Percentiles rank a stretch among this genome's conserved stretches.
phyloP scores from a whole-genome alignment of 2,113 vertebrate genomes.

The Laticauda laticaudata region DNA sequence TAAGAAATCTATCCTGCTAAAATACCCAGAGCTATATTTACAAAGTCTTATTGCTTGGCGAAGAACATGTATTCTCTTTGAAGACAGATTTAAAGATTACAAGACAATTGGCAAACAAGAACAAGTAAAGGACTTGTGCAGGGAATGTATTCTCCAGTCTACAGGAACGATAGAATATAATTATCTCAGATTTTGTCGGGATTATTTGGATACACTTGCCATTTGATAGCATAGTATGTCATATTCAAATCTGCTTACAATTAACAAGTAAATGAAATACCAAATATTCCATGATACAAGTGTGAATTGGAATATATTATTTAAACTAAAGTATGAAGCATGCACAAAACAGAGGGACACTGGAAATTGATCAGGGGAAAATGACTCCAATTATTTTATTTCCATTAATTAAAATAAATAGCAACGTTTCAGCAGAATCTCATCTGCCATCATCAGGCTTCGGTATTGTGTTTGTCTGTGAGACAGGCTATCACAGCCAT shows the following conservation, averaged over 20 bases:
- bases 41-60: background rate
- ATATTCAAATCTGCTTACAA: conserved; percentile 47
- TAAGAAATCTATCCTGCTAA: background rate
- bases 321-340: conserved; percentile 56
- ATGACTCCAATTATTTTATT: conserved; percentile 56
- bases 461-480: no score
- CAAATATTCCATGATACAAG: conserved; percentile 45
- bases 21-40: conserved; percentile 7
- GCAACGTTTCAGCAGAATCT: no score
- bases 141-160: background rate
- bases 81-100: background rate
- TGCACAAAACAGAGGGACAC: conserved; percentile 39
- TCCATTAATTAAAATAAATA: conserved; percentile 57
- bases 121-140: background rate
- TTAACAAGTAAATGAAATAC: conserved; percentile 43
- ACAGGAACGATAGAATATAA: conserved; percentile 11
- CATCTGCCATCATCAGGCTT: no score
- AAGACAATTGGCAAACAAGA: conserved; percentile 6
- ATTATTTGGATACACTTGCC: conserved; percentile 35
- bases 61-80: background rate
- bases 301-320: conserved; percentile 59
- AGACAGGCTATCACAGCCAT: no score
- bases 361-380: conserved; percentile 52
- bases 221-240: conserved; percentile 39
- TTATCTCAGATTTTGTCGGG: conserved; percentile 1